phyloP scores from a whole-genome alignment of 2,888 invertebrate genomes.

The Orthosia gothica region DNA sequence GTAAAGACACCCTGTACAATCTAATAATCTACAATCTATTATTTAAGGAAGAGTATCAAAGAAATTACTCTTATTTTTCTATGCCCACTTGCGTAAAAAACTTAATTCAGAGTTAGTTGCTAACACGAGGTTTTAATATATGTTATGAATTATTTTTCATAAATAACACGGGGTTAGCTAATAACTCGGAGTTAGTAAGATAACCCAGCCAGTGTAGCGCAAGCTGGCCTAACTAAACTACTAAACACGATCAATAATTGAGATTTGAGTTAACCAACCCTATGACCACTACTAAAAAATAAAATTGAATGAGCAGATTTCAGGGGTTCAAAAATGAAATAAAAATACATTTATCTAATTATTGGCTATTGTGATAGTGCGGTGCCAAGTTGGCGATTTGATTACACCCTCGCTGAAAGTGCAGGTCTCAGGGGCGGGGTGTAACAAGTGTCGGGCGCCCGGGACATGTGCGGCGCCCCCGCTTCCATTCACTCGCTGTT shows the following conservation, averaged over 20 bases:
- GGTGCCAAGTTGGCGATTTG: conserved; percentile 80
- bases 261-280: not conserved
- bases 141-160: no score
- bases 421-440: conserved; percentile 81
- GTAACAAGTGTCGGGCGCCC: conserved; percentile 87
- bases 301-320: conserved; percentile 9
- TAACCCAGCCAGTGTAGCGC: no score
- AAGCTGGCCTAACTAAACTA: no score
- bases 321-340: conserved; percentile 54
- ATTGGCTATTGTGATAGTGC: conserved; percentile 79
- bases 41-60: no score
- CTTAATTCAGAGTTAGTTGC: no score
- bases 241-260: not conserved
- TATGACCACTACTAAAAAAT: not conserved
- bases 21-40: no score
- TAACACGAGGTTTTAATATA: no score
- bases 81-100: no score
- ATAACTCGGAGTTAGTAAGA: no score
- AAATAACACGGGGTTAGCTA: no score
- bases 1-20: no score
- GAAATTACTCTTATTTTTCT: no score
- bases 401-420: conserved; percentile 82
- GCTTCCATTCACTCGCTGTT: conserved; percentile 71
- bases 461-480: conserved; percentile 80
- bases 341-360: conserved; percentile 77